These are phyloP conservation scores for Onchidella celtica DNA, from an alignment of 2,888 invertebrate species.

Conservation along the genomic window DNA sequence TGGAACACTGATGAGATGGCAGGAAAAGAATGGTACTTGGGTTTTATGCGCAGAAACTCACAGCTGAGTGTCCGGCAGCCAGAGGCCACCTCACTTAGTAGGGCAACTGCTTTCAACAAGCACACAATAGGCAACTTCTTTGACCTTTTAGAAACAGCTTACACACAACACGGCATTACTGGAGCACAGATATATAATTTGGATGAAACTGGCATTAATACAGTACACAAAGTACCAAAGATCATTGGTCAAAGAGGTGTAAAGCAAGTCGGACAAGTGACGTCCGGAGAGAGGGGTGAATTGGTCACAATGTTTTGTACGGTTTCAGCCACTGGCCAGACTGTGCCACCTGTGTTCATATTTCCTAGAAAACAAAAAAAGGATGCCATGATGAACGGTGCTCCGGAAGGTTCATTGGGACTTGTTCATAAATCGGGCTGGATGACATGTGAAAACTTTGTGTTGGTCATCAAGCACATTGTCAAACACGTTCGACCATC, in stretches of 20 bases:
- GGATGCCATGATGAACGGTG: constrained; percentile 30
- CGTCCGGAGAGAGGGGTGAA: constrained; percentile 45
- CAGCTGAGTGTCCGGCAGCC: not conserved
- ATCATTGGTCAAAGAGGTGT: constrained; percentile 17
- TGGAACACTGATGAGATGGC: too few relatives aligned
- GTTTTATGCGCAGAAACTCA: too few relatives aligned
- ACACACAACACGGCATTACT: not conserved
- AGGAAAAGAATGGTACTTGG: too few relatives aligned
- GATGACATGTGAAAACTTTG: constrained; percentile 45
- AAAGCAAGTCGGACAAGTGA: constrained; percentile 48
- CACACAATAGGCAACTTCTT: too few relatives aligned
- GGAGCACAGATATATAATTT: constrained; percentile 22
- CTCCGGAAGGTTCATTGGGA: constrained; percentile 38
- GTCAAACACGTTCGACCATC: constrained; percentile 28
- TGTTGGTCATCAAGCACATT: constrained; percentile 18
- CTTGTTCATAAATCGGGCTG: constrained; percentile 45
- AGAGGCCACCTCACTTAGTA: too few relatives aligned
- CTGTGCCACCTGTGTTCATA: constrained; percentile 40
- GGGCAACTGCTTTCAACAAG: too few relatives aligned
- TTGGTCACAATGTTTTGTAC: constrained; percentile 38
- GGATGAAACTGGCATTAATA: constrained; percentile 37
- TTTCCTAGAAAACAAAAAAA: constrained; percentile 48
- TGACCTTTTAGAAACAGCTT: too few relatives aligned
- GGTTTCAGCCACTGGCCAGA: constrained; percentile 46
- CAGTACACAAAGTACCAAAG: constrained; percentile 31